Base-by-base conservation (phyloP, 2,113 vertebrate genomes). In the Cheirogaleus medius region DNA sequence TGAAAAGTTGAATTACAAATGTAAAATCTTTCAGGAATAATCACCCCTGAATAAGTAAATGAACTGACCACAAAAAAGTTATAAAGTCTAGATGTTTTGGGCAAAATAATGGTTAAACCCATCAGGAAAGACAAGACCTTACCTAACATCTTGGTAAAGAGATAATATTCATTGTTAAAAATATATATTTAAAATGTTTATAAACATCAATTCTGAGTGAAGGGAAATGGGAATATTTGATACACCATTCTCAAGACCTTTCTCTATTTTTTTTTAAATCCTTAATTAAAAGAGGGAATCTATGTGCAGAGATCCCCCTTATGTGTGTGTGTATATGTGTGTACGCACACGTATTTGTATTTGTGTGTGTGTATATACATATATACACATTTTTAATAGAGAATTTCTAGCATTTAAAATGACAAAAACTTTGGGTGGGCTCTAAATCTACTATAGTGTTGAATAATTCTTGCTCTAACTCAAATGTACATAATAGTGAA, bases 1-100 rank as follows among this genome's bases (percentile, higher is more conserved):
- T 42, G 11, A 86, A 71, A 80, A 95, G 56, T 87, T 92, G 94
- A 81, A 92, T 80, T 42, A 74, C 12, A 87, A 87, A 82, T 25
- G 1, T 56, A 90, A 86, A 91, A 91, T 78, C 23, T 66, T 27
- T 42, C 76, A 80, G 60, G 58, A 32, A 68, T 6, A 78, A 25
- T 68, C 6, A 63, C 44, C 52, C 17, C 27, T 66, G 17, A 90
- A 25, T 69, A 88, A 95, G 29, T 71, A 8, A 92, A 80, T 68
- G 20, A 90, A 78, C 34, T 39, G 63, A 73, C 2, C 27, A 32
- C 21, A 87, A 82, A 20, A 47, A 93, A 86, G 18, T 69, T 90
- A 87, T 23, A 74, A 87, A 60, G 37, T 17, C n/a, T 84, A 49
- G 27, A 23, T 80, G 10, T 20, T 63, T 52, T 68, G 42, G 21